Base-by-base conservation (phyloP, 2,888 invertebrate species). In the Tenthredo scrophulariae region DNA sequence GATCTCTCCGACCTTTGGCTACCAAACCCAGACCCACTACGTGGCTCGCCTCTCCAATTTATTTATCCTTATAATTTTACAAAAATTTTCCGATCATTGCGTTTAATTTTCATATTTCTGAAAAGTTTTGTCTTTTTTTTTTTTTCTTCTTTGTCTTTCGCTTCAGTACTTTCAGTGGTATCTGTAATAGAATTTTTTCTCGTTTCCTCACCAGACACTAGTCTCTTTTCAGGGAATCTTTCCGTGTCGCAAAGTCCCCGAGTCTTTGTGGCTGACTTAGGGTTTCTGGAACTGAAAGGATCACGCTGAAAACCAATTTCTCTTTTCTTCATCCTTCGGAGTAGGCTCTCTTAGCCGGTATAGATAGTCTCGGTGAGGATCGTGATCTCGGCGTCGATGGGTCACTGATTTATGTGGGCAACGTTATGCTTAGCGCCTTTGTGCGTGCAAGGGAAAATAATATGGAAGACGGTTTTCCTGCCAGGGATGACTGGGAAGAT, bases 361-460 rank as follows among this genome's bases (percentile, higher is more conserved):
- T 26, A 75, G 50, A 77, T 54, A 50, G 77, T 77, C 77, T 33
- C 33, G 29, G 29, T 9, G 43, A 43, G 62, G 62, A 62, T 26
- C 29, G 26, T 9, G 29, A 77, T 54, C 50, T 7, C 77, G 29
- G 77, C 29, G 77, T 77, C 77, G 77, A 77, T 77, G 77, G 77
- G 26, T 33, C 50, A 29, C 77, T 77, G 77, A 77, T 77, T 77
- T 77, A 77, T 77, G 26, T 46, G 50, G 50, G 29, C 77, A 33
- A 77, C 77, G 50, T 77, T 77, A 77, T 50, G 77, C 50, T 77
- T 54, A 77, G 77, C 77, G 77, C 13, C 54, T 77, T 54, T 77
- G 77, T 77, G 74, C 74, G 40, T 74, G 43, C 22, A 37, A 13
- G 13, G n/a, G 33, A 33, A 18, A 74, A 22, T 26, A n/a, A 72